Base-by-base conservation (phyloP, 2,888 invertebrate species). In the Germaria angustata region DNA sequence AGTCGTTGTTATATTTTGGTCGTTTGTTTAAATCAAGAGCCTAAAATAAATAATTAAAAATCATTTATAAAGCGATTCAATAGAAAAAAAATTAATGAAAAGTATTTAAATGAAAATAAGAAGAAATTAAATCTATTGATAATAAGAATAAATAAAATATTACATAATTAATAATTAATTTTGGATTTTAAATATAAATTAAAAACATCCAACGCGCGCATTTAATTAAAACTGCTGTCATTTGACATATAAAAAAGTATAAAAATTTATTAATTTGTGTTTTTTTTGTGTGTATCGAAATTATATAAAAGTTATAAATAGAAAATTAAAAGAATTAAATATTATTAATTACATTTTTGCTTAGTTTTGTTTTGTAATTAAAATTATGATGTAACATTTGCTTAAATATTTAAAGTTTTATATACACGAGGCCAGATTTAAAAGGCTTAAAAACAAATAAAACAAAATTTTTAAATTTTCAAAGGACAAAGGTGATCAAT, bases 371-470 rank as follows among this genome's bases (percentile, higher is more conserved):
- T n/a, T 57, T 71, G 9, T 53, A 36, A 15, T 36, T 61, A 20
- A 55, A 53, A 28, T 32, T 81, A 61, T 81, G 81, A 81, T 81
- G 81, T 81, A 81, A 81, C 77, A 41, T 61, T 63, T 81, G 66
- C 53, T 59, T 66, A 44, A 76, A 81, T 65, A 66, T 63, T 71
- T 36, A 57, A 32, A n/a, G 68, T 66, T 44, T 51, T 20, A n/a
- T 9, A 34, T 11, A n/a, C 5, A 44, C 63, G 73, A 63, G 53
- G 41, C 22, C 32, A 34, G 63, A 0, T 1, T 73, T 0, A 53
- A 53, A 73, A 53, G 24, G 7, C 4, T 7, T 44, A 53, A 39
- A 13, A 11, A 1, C 11, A 2, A 22, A 24, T 20, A 22, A 28
- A 46, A 20, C 63, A 28, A n/a, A 22, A 32, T 5, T 15, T 11